Evolutionary conservation across 2,888 invertebrate species (phyloP), one percentile per base, ranked within the genome.

Genomic region (Taphrorychus bicolor): DNA sequence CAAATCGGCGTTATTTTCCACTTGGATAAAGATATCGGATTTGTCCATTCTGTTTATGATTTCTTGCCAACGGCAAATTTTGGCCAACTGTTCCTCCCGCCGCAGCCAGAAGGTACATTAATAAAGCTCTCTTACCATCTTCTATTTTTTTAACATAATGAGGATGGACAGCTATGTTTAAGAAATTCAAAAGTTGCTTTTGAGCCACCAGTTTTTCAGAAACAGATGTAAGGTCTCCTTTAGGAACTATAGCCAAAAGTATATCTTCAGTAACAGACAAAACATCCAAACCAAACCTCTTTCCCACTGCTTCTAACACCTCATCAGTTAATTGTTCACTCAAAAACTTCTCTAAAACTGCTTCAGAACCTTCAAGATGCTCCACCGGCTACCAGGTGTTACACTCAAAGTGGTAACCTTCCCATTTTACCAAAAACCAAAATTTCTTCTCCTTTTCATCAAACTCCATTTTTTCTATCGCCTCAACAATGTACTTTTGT

Each of bases 331-430:
- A 68, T 11, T 17, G 73, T 18, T 77, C 74, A 0, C 74, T 73
- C 32, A 85, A 80, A 73, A 84, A 87, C 0, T 79, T 77, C 7
- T 83, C 79, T 5, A 90, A 74, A 42, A 86, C 79, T 1, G 83
- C 77, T 16, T 69, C 64, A 11, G 70, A 60, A 2, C 66, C 59
- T 4, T 58, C 59, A n/a, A 97, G 83, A 81, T 96, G 89, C 22
- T 85, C 84, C 41, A 87, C 81, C 0, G 94, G 93, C 77, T 97
- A 97, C 96, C 96, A 97, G 0, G 95, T 94, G 76, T 94, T 94
- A 72, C 86, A 83, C 53, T 85, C 84, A 11, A 84, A 77, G 7
- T 87, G 82, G 87, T 92, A 97, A 52, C 90, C 90, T 78, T 91
- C 87, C 97, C 97, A 97, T 83, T 96, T 96, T 2, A 97, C 89